Evolutionary conservation across 2,113 vertebrate species (phyloP).

Genomic region (Myxocyprinus asiaticus): DNA sequence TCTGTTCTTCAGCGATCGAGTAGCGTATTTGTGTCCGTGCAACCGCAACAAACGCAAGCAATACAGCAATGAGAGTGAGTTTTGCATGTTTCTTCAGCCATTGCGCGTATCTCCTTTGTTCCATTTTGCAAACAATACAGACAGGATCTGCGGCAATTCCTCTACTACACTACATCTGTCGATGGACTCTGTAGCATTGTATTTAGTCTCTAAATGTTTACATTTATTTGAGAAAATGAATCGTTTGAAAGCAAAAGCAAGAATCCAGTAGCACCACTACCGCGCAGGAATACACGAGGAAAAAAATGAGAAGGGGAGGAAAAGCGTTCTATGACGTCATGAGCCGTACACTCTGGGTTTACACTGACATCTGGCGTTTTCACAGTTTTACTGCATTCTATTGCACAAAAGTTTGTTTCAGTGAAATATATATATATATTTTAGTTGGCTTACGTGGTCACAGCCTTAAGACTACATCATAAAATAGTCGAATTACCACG

Average conservation of each 20-base stretch:
- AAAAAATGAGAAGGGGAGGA: neutral
- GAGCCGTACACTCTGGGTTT: neutral
- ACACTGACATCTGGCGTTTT: slow-evolving; percentile 42
- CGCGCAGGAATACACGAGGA: neutral
- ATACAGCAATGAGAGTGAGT: slow-evolving; percentile 14
- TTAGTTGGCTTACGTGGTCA: no score
- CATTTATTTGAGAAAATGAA: neutral
- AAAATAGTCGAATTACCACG: no score
- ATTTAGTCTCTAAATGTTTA: neutral
- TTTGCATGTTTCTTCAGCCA: neutral
- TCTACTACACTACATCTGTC: neutral
- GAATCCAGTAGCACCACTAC: neutral
- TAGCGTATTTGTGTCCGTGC: slow-evolving; percentile 63
- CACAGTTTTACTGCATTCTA: neutral
- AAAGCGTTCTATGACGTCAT: neutral
- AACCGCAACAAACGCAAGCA: slow-evolving; percentile 4
- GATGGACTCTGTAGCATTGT: neutral
- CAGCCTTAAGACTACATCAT: no score
- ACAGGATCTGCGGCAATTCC: neutral
- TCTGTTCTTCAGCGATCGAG: slow-evolving; percentile 63
- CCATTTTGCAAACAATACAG: slow-evolving; percentile 43
- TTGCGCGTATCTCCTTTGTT: slow-evolving; percentile 14
- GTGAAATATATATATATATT: no score
- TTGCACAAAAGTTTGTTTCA: no score
- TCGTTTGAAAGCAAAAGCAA: neutral